phyloP scores from a whole-genome alignment of 2,113 vertebrate genomes.

The human region GRCh38 chr7:93838501-93839000 shows the following conservation, averaged over 20 bases:
- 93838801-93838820: not conserved
- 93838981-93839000: not conserved
- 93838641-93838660: not conserved
- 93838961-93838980: not conserved
- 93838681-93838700: constrained; percentile 15
- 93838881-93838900: not conserved
- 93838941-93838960: not conserved
- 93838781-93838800: constrained; percentile 33
- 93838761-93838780: not conserved
- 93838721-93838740: not conserved
- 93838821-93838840: not conserved
- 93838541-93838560: not conserved
- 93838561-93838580: not conserved
- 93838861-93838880: not conserved
- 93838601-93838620: not conserved
- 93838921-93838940: not conserved
- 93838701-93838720: not conserved
- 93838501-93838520: not conserved
- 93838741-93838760: not conserved
- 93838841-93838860: constrained; percentile 1
- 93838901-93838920: not conserved
- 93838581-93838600: not conserved
- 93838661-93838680: not conserved
- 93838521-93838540: not conserved
- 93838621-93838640: not conserved